Evolutionary conservation across 1,140 invertebrate genomes (phyloP).

Genomic region (Harpegnathos saltator): DNA sequence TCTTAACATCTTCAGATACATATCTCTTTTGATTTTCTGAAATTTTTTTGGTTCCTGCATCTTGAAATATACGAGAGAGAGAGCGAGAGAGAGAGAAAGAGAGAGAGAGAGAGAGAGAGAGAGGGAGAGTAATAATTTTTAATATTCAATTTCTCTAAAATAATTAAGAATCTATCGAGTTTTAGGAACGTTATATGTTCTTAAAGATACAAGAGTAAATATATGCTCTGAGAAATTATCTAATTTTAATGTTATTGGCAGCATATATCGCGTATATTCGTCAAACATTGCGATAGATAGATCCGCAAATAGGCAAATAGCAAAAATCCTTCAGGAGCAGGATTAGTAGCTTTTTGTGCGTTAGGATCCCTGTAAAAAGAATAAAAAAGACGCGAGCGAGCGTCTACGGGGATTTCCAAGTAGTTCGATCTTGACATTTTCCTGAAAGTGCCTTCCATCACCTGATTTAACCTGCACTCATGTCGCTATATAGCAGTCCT

Average conservation of each 20-base stretch:
- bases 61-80: no score
- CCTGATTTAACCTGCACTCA: slow-evolving; percentile 8
- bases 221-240: no score
- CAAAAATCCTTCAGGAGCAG: neutral
- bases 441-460: neutral
- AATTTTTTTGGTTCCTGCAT: neutral
- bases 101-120: no score
- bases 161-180: neutral
- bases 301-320: no score
- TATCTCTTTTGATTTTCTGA: no score
- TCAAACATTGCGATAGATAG: neutral
- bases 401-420: neutral
- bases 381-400: neutral
- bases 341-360: neutral
- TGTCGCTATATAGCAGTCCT: neutral
- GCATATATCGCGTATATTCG: neutral
- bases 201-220: no score
- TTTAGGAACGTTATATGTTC: no score
- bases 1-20: neutral
- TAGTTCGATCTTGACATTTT: slow-evolving; percentile 5
- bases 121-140: no score
- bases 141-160: neutral
- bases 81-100: no score
- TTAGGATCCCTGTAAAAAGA: neutral
- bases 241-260: neutral